phyloP scores from a whole-genome alignment of 2,888 invertebrate species.

The Drosophila mimetica region DNA sequence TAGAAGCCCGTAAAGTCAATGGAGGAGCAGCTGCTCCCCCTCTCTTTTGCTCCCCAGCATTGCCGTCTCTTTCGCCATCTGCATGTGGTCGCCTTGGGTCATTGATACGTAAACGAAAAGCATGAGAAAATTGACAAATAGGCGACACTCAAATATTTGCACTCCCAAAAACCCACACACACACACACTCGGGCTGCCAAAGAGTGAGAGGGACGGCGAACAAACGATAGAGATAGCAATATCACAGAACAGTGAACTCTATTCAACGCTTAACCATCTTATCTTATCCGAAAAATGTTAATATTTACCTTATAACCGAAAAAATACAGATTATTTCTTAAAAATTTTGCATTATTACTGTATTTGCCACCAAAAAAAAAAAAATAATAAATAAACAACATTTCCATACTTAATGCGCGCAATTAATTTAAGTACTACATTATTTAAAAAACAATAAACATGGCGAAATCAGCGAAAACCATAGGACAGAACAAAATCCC shows the following conservation, averaged over 20 bases:
- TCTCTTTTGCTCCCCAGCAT: background rate
- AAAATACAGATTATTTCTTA: background rate
- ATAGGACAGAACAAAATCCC: constrained; percentile 6
- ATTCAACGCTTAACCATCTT: constrained; percentile 18
- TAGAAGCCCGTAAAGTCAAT: constrained; percentile 32
- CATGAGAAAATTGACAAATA: constrained; percentile 56
- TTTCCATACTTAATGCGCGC: constrained; percentile 7
- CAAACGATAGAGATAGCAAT: background rate
- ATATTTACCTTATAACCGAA: constrained; percentile 6
- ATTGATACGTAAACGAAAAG: constrained; percentile 46
- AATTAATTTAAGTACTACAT: constrained; percentile 10
- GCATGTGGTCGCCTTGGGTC: constrained; percentile 39
- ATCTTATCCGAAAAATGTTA: constrained; percentile 7
- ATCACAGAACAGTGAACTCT: constrained; percentile 11
- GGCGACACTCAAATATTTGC: constrained; percentile 54
- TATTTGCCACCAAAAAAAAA: too few species aligned
- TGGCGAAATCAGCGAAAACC: background rate
- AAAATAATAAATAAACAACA: too few species aligned
- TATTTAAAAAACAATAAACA: constrained; percentile 13
- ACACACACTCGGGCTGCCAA: constrained; percentile 15
- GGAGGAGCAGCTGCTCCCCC: constrained; percentile 8
- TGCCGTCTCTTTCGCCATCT: background rate
- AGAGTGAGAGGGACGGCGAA: background rate
- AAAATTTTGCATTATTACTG: constrained; percentile 12
- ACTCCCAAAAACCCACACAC: constrained; percentile 26